Evolutionary conservation across 2,113 vertebrate genomes (phyloP).

Genomic region (Boleophthalmus pectinirostris): DNA sequence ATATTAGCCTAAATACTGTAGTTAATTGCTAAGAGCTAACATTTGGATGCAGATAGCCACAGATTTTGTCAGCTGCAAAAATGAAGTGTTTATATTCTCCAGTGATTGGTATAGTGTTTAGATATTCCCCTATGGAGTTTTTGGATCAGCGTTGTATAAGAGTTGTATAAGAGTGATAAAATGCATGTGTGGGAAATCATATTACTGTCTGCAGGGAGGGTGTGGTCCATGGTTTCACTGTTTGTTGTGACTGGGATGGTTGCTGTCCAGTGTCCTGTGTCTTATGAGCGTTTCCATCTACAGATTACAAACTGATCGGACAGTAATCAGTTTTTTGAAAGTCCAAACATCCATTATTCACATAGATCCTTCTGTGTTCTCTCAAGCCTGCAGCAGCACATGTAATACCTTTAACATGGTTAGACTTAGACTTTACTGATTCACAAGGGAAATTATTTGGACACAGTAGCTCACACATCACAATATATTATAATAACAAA

Average conservation of each 20-base stretch:
- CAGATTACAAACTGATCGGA: conserved; percentile 14
- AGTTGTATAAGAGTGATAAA: conserved; percentile 1
- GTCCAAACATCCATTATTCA: background rate
- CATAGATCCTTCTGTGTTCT: background rate
- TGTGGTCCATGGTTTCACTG: conserved; percentile 52
- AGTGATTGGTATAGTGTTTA: background rate
- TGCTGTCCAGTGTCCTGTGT: conserved; percentile 26
- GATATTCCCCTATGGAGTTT: background rate
- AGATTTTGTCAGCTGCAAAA: background rate
- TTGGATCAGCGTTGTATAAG: background rate
- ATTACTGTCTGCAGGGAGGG: conserved; percentile 7
- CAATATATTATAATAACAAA: too few species aligned
- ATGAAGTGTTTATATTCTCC: too few species aligned
- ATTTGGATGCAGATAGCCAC: background rate
- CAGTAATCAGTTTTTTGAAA: background rate
- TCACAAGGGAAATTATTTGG: too few species aligned
- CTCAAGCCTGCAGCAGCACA: background rate
- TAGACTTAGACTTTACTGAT: background rate
- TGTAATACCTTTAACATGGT: background rate
- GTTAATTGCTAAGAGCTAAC: background rate
- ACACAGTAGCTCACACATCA: too few species aligned
- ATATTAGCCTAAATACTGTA: too few species aligned
- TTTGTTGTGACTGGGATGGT: conserved; percentile 42
- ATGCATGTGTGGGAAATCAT: background rate
- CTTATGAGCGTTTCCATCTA: conserved; percentile 19